These are phyloP conservation scores for Pyrgilauda ruficollis DNA, from an alignment of 2,113 vertebrate genomes.

Conservation along the genomic window DNA sequence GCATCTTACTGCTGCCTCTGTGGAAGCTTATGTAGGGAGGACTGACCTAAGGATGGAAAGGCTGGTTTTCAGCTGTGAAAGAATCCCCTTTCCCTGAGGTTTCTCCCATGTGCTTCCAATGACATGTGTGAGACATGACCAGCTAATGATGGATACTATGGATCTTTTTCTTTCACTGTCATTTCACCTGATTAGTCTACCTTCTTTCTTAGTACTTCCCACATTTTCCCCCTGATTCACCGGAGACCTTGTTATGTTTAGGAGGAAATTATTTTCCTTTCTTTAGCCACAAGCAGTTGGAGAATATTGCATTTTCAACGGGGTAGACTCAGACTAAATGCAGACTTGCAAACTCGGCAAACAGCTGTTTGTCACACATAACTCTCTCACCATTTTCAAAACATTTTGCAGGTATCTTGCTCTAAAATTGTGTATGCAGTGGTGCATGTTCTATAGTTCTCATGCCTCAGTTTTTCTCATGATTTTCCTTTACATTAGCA, in stretches of 20 bases:
- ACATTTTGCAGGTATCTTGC: background rate
- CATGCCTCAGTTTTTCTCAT: background rate
- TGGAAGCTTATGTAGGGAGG: background rate
- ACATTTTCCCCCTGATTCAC: background rate
- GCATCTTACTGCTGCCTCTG: background rate
- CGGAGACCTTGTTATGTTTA: background rate
- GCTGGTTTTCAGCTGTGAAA: background rate
- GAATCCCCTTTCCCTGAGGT: background rate
- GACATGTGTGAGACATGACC: background rate
- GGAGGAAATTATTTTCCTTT: background rate
- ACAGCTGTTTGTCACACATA: background rate
- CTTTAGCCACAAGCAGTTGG: background rate
- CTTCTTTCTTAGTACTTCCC: background rate
- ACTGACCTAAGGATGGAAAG: background rate
- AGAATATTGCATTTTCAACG: background rate
- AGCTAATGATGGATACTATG: background rate
- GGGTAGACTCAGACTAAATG: background rate
- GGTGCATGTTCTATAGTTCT: background rate
- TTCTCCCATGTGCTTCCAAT: background rate
- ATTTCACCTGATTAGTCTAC: background rate
- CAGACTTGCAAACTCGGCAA: background rate
- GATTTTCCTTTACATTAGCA: background rate
- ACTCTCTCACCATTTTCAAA: background rate
- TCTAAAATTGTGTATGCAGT: background rate
- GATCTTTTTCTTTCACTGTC: background rate